Conservation (phyloP, 2,888 invertebrate genomes). For the Epiblema foenella region DNA sequence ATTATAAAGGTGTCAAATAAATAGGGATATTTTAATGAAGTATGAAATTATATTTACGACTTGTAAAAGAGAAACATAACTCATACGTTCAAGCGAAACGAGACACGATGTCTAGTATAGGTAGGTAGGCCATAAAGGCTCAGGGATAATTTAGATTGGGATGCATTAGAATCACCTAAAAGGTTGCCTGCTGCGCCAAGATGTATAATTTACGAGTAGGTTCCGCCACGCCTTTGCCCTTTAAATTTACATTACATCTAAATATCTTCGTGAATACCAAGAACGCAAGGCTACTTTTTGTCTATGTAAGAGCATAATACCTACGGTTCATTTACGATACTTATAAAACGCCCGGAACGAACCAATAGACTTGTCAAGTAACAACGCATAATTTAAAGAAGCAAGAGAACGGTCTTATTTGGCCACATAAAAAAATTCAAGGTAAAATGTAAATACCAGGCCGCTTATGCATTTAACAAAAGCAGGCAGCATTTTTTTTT, state of each 20-base stretch:
- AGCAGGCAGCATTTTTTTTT: constrained; percentile 27
- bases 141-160: constrained; percentile 39
- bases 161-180: constrained; percentile 63
- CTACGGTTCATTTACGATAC: constrained; percentile 33
- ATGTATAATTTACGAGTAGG: constrained; percentile 76
- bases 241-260: constrained; percentile 75
- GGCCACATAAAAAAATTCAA: constrained; percentile 42
- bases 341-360: constrained; percentile 42
- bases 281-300: constrained; percentile 58
- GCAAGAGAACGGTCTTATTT: constrained; percentile 40
- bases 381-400: constrained; percentile 46
- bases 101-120: constrained; percentile 33
- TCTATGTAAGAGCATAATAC: constrained; percentile 45
- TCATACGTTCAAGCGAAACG: constrained; percentile 36
- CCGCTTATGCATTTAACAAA: constrained; percentile 13
- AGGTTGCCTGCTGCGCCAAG: constrained; percentile 80
- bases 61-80: constrained; percentile 12
- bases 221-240: constrained; percentile 78
- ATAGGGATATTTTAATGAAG: constrained; percentile 27
- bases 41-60: constrained; percentile 35
- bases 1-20: constrained; percentile 35
- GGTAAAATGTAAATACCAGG: constrained; percentile 42
- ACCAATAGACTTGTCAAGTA: constrained; percentile 45
- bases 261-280: constrained; percentile 69
- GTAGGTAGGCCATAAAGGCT: constrained; percentile 18